phyloP scores from a whole-genome alignment of 2,888 invertebrate species.

The Andricus quercusramuli region DNA sequence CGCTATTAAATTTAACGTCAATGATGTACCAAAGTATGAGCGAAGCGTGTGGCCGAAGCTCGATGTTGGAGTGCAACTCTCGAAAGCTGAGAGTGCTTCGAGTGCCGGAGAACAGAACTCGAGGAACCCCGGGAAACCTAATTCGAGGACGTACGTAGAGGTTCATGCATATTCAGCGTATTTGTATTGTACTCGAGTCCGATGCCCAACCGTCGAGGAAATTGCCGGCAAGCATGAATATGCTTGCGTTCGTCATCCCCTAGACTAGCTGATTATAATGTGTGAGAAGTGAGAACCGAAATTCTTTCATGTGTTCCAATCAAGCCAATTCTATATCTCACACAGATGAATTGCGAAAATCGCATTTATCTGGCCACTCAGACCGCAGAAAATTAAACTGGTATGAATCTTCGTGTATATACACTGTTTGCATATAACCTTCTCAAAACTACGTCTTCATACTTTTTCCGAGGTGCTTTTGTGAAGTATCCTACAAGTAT shows the following conservation, averaged over 20 bases:
- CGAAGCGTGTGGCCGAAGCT: slow-evolving; percentile 52
- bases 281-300: slow-evolving; percentile 12
- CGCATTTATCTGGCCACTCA: neutral
- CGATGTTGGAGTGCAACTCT: slow-evolving; percentile 54
- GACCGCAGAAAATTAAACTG: neutral
- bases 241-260: slow-evolving; percentile 42
- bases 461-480: neutral
- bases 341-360: neutral
- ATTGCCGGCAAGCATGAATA: slow-evolving; percentile 57
- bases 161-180: slow-evolving; percentile 75
- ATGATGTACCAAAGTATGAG: slow-evolving; percentile 22
- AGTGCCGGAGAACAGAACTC: slow-evolving; percentile 66
- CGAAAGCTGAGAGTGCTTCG: slow-evolving; percentile 62
- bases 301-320: neutral
- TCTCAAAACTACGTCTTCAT: too few relatives aligned
- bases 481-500: neutral
- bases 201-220: slow-evolving; percentile 65
- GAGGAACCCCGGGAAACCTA: slow-evolving; percentile 70
- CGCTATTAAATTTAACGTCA: neutral
- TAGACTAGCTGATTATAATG: slow-evolving; percentile 12
- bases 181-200: slow-evolving; percentile 69
- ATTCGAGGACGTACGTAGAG: slow-evolving; percentile 71
- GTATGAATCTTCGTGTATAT: neutral
- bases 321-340: neutral
- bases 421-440: neutral